Percentiles rank a stretch among this genome's conserved stretches.
phyloP scores from a whole-genome alignment of 2,113 vertebrate genomes.

The Dendropsophus ebraccatus region DNA sequence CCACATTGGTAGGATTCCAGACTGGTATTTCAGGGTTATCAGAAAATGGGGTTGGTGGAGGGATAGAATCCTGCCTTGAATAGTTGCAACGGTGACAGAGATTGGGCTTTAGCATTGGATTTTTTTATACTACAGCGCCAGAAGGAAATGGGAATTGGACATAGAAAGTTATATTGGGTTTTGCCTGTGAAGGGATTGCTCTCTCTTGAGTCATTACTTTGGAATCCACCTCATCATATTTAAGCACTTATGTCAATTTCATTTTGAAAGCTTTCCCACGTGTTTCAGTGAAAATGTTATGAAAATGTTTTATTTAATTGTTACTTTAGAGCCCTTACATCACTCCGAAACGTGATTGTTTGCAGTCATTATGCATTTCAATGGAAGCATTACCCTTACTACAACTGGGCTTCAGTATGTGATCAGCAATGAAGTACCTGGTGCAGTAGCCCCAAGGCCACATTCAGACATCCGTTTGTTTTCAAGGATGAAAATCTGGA shows the following conservation, averaged over 20 bases:
- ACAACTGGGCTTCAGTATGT: neutral
- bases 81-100: too few relatives aligned
- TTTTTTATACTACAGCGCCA: neutral
- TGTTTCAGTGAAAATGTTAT: constrained; percentile 13
- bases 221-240: constrained; percentile 17
- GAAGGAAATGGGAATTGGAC: neutral
- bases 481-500: too few relatives aligned
- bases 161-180: neutral
- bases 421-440: neutral
- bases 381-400: neutral
- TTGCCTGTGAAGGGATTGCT: neutral
- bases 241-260: constrained; percentile 1
- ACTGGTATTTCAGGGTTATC: too few relatives aligned
- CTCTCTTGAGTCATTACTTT: constrained; percentile 16
- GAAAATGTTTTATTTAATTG: constrained; percentile 8
- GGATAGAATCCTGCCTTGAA: too few relatives aligned
- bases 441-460: neutral
- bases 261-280: constrained; percentile 25
- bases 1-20: too few relatives aligned
- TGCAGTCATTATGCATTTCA: neutral
- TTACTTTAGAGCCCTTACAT: neutral
- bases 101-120: neutral
- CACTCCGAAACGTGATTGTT: neutral
- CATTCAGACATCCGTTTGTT: too few relatives aligned
- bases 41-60: too few relatives aligned